These are phyloP conservation scores for Antennarius maculatus DNA, from an alignment of 2,797 vertebrate genomes.

Conservation along the genomic window DNA sequence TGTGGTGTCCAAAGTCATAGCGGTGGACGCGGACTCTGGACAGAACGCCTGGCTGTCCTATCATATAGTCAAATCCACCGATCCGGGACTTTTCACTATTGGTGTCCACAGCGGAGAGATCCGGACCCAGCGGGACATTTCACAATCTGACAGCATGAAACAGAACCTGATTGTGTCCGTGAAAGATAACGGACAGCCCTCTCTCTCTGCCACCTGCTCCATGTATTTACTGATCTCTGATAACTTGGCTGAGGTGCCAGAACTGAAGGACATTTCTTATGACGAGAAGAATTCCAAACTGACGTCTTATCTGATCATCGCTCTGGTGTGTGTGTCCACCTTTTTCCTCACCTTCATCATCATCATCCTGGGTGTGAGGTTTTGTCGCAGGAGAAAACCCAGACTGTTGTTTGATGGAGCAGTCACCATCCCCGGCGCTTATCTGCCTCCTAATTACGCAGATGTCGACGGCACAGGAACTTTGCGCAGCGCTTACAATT, in stretches of 20 bases:
- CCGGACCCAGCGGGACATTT: conserved; percentile 59
- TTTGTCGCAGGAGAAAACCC: conserved; percentile 52
- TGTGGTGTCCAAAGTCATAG: conserved; percentile 85
- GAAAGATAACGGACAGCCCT: conserved; percentile 55
- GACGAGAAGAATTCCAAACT: conserved; percentile 60
- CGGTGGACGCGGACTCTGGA: conserved; percentile 76
- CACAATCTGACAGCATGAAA: conserved; percentile 57
- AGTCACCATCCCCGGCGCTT: conserved; percentile 34
- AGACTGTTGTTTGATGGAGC: conserved; percentile 41
- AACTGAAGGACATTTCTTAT: conserved; percentile 70
- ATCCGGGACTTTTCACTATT: conserved; percentile 64
- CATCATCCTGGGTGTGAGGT: conserved; percentile 53
- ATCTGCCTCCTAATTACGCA: conserved; percentile 54
- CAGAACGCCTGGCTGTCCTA: conserved; percentile 59
- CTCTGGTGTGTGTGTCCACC: conserved; percentile 38
- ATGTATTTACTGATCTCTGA: conserved; percentile 49
- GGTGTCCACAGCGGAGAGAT: conserved; percentile 65
- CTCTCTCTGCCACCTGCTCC: conserved; percentile 53
- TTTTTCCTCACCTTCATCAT: conserved; percentile 67
- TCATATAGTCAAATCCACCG: conserved; percentile 62
- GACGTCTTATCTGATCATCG: conserved; percentile 53
- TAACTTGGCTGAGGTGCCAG: conserved; percentile 72
- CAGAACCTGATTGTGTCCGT: conserved; percentile 37
- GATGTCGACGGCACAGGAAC: conserved; percentile 48
- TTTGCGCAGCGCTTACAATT: conserved; percentile 45